Evolutionary conservation across 2,797 vertebrate genomes (phyloP), one percentile per base, ranked within the genome.

Genomic region (Allobates femoralis): DNA sequence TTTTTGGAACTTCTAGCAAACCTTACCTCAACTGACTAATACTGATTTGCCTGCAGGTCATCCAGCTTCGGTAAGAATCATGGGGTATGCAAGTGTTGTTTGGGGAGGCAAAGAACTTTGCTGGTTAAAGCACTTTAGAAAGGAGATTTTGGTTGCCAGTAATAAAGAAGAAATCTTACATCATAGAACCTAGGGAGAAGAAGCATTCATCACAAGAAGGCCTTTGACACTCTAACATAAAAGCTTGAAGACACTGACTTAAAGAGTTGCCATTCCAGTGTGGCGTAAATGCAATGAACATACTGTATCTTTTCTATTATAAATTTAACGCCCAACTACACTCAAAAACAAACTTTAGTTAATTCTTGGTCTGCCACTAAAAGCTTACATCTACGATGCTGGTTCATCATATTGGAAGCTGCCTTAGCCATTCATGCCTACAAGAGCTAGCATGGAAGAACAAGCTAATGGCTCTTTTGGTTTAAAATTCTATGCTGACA

Each of bases 11-110:
- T 41, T 46, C 69, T 78, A 58, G 10, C 21, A 58, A 56, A 37
- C 75, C 75, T 78, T 78, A 78, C 75, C 53, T 78, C 75, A 78
- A 77, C 75, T 78, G 85, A 90, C 91, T 90, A 91, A 76, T 77
- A 77, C 51, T 34, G 28, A 58, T 77, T 90, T 88, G 79, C 87
- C 79, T 67, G 81, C 87, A 85, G 84, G 56, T 76, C 0, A 0
- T 79, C 86, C 89, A 76, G 81, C 19, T 26, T 90, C 86, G 84
- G 23, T 79, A 81, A 87, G 82, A 75, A 21, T 81, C 69, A 85
- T 79, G 81, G 80, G 55, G 53, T 69, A 71, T 77, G 32, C 23
- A 71, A 86, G 81, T 82, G 34, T 78, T 62, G 32, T 34, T 75
- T 85, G 18, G 23, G 79, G 55, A 89, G 88, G 69, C 82, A 84